phyloP scores from a whole-genome alignment of 2,888 invertebrate genomes.

The Sinodicranocentrus sp. region DNA sequence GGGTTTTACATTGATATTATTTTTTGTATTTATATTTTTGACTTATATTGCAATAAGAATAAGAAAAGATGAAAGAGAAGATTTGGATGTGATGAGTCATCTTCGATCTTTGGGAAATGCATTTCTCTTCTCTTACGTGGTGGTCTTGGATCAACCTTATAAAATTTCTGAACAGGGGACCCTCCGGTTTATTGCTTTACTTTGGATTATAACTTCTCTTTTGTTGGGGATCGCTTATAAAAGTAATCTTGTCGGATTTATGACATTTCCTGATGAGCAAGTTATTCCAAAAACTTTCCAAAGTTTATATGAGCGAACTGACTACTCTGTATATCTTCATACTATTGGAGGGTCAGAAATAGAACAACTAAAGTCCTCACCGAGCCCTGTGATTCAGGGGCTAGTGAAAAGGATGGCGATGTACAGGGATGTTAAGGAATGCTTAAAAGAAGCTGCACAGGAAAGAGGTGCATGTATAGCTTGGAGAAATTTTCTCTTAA shows the following conservation, averaged over 20 bases:
- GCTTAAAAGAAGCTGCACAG: background rate
- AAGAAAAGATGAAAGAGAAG: background rate
- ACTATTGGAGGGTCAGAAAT: conserved; percentile 44
- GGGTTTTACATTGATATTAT: background rate
- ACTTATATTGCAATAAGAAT: background rate
- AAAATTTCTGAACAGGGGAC: background rate
- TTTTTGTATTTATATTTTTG: background rate
- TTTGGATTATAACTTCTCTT: conserved; percentile 38
- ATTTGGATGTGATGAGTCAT: background rate
- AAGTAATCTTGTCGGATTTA: conserved; percentile 49
- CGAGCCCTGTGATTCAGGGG: background rate
- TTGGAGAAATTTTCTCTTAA: conserved; percentile 17
- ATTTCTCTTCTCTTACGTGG: background rate
- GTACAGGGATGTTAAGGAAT: background rate
- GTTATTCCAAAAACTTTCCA: conserved; percentile 26
- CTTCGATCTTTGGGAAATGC: background rate
- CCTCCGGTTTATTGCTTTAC: background rate
- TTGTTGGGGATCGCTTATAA: conserved; percentile 37
- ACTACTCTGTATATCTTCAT: conserved; percentile 33
- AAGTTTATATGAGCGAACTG: conserved; percentile 18
- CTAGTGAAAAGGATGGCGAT: conserved; percentile 12
- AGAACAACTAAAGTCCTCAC: conserved; percentile 19
- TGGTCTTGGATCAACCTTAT: conserved; percentile 23
- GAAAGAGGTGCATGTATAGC: conserved; percentile 20
- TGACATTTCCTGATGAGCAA: conserved; percentile 49